Base-by-base conservation (phyloP, 2,797 vertebrate genomes). In the Novumbra hubbsi region DNA sequence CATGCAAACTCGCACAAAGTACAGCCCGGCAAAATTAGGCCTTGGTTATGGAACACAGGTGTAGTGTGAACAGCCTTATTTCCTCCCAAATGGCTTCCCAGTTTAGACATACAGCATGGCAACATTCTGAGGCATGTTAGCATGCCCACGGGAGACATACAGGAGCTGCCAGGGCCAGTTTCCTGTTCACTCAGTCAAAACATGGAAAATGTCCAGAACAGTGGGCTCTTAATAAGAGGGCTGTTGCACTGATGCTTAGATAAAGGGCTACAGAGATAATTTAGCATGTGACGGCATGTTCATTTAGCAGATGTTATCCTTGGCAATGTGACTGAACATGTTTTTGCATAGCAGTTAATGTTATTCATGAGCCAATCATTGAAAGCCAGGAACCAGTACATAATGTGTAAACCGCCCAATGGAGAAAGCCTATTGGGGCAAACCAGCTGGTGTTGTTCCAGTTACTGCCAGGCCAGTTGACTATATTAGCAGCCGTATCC, bases 31-130 rank as follows among this genome's bases (percentile, higher is more conserved):
- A 7, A 41, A 71, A 81, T 73, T 62, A 79, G 76, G 80, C 71
- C 76, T 34, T 71, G 83, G 76, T 91, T 92, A 87, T 89, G 79
- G 80, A 86, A 88, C 84, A 88, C 87, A 93, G 90, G 89, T 92
- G 89, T 88, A 87, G 82, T 83, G 80, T 72, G 87, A 85, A 84
- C 90, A 84, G 86, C 88, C 84, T 73, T 68, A 79, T 88, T 92
- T 91, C 88, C 88, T 87, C 83, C 73, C 76, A 87, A 90, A 90
- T 88, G 86, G 86, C 85, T 84, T 65, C 82, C 88, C 76, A 73
- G 77, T 84, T 88, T 85, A 75, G 81, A 76, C 79, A 80, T 78
- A 73, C 73, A 78, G 83, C 74, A 73, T 50, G 65, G 75, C 80
- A 74, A 60, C 30, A 57, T 77, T 76, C 74, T 55, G 38, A 78